These are phyloP conservation scores for Megaceryle maxima DNA, from an alignment of 2,113 vertebrate species.

Conservation along the genomic window DNA sequence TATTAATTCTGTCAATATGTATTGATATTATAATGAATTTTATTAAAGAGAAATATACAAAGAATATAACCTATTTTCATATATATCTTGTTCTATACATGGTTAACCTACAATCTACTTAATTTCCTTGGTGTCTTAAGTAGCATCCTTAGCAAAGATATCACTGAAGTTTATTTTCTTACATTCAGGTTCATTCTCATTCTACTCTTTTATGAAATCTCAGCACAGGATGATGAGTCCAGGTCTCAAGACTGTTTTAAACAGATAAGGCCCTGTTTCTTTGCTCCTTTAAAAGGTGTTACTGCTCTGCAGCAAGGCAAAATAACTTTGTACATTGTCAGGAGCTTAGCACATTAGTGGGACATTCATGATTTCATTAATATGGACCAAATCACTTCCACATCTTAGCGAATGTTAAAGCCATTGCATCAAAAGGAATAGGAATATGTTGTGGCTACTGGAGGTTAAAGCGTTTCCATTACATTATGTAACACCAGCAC, in stretches of 20 bases:
- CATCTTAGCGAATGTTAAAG: not conserved
- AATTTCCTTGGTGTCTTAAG: not conserved
- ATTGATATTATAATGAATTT: not conserved
- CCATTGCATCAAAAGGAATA: not conserved
- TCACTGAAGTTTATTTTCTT: accelerated
- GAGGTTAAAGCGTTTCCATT: not conserved
- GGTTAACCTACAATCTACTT: not conserved
- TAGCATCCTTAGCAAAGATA: not conserved
- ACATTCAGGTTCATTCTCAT: not conserved
- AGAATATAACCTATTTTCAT: not conserved
- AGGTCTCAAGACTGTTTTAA: not conserved
- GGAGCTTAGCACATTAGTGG: not conserved
- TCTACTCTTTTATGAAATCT: not conserved
- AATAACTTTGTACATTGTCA: not conserved
- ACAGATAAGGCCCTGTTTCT: not conserved
- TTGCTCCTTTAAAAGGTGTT: not conserved
- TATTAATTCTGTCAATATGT: not conserved
- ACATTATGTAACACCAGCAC: not conserved
- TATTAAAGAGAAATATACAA: not conserved
- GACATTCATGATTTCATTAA: not conserved
- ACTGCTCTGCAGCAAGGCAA: not conserved
- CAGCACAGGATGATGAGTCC: not conserved
- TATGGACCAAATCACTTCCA: not conserved
- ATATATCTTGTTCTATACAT: not conserved
- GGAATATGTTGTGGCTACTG: not conserved